Evolutionary conservation across 2,888 invertebrate species (phyloP).

Genomic region (Drosophila siamana): DNA sequence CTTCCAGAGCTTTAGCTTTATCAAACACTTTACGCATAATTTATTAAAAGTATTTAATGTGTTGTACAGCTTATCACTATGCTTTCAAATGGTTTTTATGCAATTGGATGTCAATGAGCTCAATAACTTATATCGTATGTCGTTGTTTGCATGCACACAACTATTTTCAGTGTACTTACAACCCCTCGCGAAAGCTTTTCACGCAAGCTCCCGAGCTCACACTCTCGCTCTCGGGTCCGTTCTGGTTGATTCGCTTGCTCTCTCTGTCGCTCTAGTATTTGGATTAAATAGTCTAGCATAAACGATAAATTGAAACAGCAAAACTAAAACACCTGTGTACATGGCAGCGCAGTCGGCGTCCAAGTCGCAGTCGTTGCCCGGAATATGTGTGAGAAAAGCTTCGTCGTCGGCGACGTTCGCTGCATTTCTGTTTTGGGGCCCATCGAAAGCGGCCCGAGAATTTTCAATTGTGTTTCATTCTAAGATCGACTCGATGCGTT

Average conservation of each 20-base stretch:
- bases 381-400: slow-evolving; percentile 60
- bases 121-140: too few relatives aligned
- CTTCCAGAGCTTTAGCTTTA: background rate
- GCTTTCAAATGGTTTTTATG: background rate
- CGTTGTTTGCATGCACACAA: background rate
- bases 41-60: background rate
- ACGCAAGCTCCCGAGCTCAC: background rate
- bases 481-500: slow-evolving; percentile 72
- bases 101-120: background rate
- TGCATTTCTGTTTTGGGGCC: slow-evolving; percentile 53
- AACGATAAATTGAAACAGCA: slow-evolving; percentile 62
- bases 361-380: slow-evolving; percentile 17
- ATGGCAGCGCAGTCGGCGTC: slow-evolving; percentile 57
- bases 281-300: slow-evolving; percentile 60
- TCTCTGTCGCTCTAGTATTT: slow-evolving; percentile 2
- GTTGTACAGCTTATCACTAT: background rate
- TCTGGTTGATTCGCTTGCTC: background rate
- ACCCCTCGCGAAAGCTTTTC: slow-evolving; percentile 50
- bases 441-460: slow-evolving; percentile 54
- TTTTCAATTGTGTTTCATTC: slow-evolving; percentile 73
- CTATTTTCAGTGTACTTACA: slow-evolving; percentile 57
- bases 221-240: background rate
- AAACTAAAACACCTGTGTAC: slow-evolving; percentile 76
- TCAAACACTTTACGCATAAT: background rate
- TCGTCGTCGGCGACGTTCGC: slow-evolving; percentile 32